phyloP scores from a whole-genome alignment of 2,113 vertebrate genomes.

The Corynorhinus townsendii region DNA sequence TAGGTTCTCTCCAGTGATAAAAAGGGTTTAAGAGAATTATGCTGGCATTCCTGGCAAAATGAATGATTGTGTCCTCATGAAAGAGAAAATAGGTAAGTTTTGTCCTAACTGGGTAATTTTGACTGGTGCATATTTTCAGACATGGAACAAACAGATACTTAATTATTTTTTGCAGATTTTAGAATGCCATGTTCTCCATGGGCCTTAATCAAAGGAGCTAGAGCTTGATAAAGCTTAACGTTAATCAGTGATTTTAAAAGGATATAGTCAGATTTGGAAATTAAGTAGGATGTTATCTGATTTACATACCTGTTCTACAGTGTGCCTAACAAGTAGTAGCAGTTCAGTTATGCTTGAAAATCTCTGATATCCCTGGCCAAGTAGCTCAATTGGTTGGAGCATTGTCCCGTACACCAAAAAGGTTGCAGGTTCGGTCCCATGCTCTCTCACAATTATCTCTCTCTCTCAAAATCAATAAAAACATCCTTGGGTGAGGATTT shows the following conservation, averaged over 20 bases:
- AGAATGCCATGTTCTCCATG: background rate
- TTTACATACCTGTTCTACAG: background rate
- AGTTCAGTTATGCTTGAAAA: background rate
- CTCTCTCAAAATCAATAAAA: background rate
- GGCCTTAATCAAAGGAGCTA: background rate
- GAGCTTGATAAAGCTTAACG: background rate
- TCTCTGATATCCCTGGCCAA: background rate
- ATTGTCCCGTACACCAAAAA: background rate
- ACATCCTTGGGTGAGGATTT: background rate
- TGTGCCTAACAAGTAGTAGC: background rate
- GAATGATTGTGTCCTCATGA: background rate
- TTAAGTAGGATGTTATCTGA: background rate
- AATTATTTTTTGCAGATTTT: background rate
- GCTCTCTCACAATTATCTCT: too few relatives aligned
- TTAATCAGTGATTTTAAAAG: background rate
- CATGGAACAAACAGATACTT: background rate
- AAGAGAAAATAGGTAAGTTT: slow-evolving; percentile 10
- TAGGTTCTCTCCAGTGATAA: background rate
- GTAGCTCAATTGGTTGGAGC: background rate
- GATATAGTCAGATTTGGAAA: background rate
- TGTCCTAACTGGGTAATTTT: background rate
- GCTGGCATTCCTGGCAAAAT: background rate
- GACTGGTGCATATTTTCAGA: background rate
- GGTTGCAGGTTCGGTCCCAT: background rate
- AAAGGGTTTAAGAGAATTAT: background rate